These are phyloP conservation scores for Manis javanica DNA, from an alignment of 2,797 vertebrate species.

Conservation along the genomic window DNA sequence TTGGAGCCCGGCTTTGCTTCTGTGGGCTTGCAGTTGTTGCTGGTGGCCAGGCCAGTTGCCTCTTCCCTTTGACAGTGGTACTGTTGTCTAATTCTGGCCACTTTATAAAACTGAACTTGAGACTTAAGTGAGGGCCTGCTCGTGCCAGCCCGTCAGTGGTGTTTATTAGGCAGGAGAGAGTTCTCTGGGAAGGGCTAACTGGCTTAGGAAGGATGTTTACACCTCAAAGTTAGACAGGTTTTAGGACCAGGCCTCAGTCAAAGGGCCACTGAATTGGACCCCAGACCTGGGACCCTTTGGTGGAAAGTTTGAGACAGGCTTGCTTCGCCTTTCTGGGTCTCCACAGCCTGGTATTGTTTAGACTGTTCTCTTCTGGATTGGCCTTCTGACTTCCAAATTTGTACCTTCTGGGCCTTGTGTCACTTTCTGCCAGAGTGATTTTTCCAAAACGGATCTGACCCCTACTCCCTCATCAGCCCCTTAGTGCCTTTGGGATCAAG, in stretches of 20 bases:
- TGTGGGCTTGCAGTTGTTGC: background rate
- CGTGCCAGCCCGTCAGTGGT: background rate
- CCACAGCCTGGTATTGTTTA: background rate
- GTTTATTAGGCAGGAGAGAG: background rate
- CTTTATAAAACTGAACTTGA: background rate
- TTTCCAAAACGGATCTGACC: constrained; percentile 38
- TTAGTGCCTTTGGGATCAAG: background rate
- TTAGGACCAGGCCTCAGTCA: constrained; percentile 34
- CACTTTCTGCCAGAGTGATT: constrained; percentile 21
- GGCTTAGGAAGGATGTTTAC: constrained; percentile 5
- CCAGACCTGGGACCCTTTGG: background rate
- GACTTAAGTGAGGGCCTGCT: background rate
- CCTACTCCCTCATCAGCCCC: constrained; percentile 8
- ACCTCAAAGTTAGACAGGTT: constrained; percentile 1
- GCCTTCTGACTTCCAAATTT: constrained; percentile 35
- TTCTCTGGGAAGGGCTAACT: background rate
- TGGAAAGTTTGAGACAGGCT: constrained; percentile 31
- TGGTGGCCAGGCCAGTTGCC: background rate
- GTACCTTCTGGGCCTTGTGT: constrained; percentile 4
- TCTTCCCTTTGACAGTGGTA: background rate
- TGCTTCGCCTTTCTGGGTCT: constrained; percentile 44
- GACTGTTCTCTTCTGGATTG: constrained; percentile 15
- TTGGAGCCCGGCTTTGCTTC: background rate
- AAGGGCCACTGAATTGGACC: background rate
- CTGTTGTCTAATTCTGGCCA: background rate